phyloP scores from a whole-genome alignment of 1,140 invertebrate genomes.

The Cotesia vestalis region DNA sequence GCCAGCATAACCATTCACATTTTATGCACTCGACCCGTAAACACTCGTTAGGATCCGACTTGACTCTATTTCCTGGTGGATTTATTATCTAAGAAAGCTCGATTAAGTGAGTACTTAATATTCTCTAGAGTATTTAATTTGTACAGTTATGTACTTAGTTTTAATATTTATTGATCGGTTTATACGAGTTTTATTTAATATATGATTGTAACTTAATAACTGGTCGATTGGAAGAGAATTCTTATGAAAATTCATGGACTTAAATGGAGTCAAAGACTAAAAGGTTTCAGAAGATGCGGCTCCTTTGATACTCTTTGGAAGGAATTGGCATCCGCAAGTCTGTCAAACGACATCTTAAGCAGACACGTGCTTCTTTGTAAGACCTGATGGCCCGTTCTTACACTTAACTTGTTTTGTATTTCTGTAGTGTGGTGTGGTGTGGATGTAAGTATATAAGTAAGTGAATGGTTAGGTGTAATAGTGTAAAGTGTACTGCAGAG shows the following conservation, averaged over 20 bases:
- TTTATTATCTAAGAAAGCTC: no score
- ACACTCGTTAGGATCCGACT: conserved; percentile 26
- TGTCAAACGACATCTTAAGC: conserved; percentile 9
- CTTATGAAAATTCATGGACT: conserved; percentile 54
- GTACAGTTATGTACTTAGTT: not conserved
- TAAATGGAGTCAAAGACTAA: conserved; percentile 45
- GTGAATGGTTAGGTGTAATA: not conserved
- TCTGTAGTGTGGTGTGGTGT: not conserved
- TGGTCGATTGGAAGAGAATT: conserved; percentile 50
- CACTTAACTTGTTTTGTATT: conserved; percentile 6
- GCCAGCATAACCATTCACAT: conserved; percentile 8
- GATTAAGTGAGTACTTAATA: no score
- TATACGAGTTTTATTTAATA: not conserved
- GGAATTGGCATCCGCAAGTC: conserved; percentile 34
- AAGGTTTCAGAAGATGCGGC: conserved; percentile 41
- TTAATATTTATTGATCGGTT: not conserved
- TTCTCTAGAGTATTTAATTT: no score
- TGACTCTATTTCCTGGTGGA: no score
- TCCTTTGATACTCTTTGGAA: conserved; percentile 40
- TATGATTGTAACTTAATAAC: conserved; percentile 30
- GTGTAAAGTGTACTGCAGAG: not conserved
- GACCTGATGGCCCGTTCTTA: not conserved
- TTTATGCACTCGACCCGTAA: conserved; percentile 23
- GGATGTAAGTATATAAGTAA: conserved; percentile 5
- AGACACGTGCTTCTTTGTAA: conserved; percentile 24